These are phyloP conservation scores for Atta colombica DNA, from an alignment of 1,140 invertebrate species.

Conservation along the genomic window DNA sequence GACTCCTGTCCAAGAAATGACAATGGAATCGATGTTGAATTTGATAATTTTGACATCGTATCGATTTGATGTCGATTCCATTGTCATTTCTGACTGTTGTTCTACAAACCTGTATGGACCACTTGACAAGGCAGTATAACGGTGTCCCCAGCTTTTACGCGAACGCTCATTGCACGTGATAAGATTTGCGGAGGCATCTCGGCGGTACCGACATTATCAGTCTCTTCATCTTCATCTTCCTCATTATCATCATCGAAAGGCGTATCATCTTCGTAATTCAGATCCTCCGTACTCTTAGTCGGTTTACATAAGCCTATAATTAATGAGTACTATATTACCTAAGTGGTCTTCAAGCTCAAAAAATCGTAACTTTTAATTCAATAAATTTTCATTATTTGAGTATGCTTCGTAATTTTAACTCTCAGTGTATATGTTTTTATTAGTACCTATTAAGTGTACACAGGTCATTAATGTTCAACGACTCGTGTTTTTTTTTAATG, in stretches of 20 bases:
- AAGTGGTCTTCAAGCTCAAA: not conserved
- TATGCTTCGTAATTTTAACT: not conserved
- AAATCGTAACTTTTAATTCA: not conserved
- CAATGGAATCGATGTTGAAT: too few species aligned
- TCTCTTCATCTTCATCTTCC: slow-evolving; percentile 58
- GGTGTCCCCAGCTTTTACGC: slow-evolving; percentile 63
- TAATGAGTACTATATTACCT: not conserved
- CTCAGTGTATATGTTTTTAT: too few species aligned
- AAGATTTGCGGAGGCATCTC: slow-evolving; percentile 67
- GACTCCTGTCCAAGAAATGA: not conserved
- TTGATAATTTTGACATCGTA: too few species aligned
- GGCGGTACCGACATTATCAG: slow-evolving; percentile 17
- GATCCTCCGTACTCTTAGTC: slow-evolving; percentile 56
- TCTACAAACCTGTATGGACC: slow-evolving; percentile 72
- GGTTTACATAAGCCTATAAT: slow-evolving; percentile 77
- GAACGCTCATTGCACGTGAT: slow-evolving; percentile 58
- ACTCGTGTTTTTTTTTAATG: too few species aligned
- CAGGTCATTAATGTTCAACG: too few species aligned
- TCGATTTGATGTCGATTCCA: too few species aligned
- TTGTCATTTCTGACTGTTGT: not conserved
- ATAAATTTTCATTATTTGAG: not conserved
- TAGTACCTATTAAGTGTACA: too few species aligned
- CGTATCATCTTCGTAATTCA: slow-evolving; percentile 67
- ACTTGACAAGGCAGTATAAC: slow-evolving; percentile 74
- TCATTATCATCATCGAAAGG: slow-evolving; percentile 68